Conservation (phyloP, 2,797 vertebrate species). For the Todus mexicanus region DNA sequence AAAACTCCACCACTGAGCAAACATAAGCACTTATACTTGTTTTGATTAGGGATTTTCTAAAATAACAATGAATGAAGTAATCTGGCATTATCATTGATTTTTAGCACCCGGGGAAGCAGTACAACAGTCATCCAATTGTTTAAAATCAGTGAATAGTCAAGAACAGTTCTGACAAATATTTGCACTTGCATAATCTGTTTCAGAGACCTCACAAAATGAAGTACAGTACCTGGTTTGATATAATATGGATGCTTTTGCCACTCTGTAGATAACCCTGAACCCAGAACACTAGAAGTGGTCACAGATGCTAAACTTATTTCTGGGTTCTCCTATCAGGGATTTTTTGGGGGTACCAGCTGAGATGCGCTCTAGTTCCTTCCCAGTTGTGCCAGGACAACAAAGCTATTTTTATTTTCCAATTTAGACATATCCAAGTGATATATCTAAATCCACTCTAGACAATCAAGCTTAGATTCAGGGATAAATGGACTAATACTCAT, state of each 20-base stretch:
- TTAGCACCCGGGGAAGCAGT: constrained; percentile 53
- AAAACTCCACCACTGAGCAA: constrained; percentile 49
- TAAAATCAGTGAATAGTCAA: constrained; percentile 50
- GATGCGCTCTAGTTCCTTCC: neutral
- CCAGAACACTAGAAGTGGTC: neutral
- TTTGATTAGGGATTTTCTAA: constrained; percentile 74
- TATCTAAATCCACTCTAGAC: neutral
- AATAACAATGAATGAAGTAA: constrained; percentile 60
- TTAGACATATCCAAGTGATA: neutral
- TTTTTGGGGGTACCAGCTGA: neutral
- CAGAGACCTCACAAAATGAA: constrained; percentile 27
- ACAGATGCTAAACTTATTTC: neutral
- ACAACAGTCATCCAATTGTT: neutral
- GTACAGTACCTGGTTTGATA: neutral
- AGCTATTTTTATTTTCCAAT: neutral
- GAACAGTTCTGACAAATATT: constrained; percentile 77
- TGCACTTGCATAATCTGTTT: constrained; percentile 74
- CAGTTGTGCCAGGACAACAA: neutral
- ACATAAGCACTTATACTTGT: constrained; percentile 46
- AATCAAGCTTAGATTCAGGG: neutral
- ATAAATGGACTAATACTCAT: neutral
- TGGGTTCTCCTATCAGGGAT: neutral
- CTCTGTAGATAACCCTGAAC: neutral
- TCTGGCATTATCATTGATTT: constrained; percentile 64
- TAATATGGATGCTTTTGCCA: neutral